Evolutionary conservation across 2,797 vertebrate genomes (phyloP), one percentile per base, ranked within the genome.

Genomic region (Astyanax mexicanus): DNA sequence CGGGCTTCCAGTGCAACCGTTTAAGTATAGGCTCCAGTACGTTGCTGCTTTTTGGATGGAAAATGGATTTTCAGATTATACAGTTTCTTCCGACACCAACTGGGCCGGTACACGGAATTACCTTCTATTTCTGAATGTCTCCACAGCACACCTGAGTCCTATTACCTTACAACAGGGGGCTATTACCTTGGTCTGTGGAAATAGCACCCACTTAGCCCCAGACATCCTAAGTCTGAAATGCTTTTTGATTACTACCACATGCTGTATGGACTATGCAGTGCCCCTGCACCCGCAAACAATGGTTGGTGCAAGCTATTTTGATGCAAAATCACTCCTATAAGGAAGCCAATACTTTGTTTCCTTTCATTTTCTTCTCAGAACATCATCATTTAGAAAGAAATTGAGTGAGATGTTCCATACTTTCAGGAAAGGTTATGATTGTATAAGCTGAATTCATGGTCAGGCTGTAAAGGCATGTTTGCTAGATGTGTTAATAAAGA

Each of bases 241-340:
- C 60, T 27, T 62, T 69, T 60, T 40, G 77, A 81, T 81, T 40
- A 67, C 74, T 75, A 69, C 81, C 81, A 83, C 80, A 80, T 86
- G 80, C 23, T 29, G 23, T 25, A 29, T 77, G 42, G 38, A 67
- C 77, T 60, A 72, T 54, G 40, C 4, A 67, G 57, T 66, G 60
- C 47, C 29, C 42, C 70, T 40, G 49, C 19, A 17, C 54, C 70
- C 64, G 37, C 27, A 38, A 60, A 68, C 78, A 35, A 17, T 55
- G 37, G 54, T 52, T 15, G 29, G 32, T 44, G 52, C 29, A 61
- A 52, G 42, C 51, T 15, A 72, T 57, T 81, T 21, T 47, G 25
- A 73, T 79, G 38, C 40, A 76, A 2, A 60, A 75, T 61, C 3
- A 32, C 57, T 49, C 32, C 35, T 61, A 1, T 61, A 3, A 23